Conservation (phyloP, 2,797 vertebrate species). For the Thunnus albacares region DNA sequence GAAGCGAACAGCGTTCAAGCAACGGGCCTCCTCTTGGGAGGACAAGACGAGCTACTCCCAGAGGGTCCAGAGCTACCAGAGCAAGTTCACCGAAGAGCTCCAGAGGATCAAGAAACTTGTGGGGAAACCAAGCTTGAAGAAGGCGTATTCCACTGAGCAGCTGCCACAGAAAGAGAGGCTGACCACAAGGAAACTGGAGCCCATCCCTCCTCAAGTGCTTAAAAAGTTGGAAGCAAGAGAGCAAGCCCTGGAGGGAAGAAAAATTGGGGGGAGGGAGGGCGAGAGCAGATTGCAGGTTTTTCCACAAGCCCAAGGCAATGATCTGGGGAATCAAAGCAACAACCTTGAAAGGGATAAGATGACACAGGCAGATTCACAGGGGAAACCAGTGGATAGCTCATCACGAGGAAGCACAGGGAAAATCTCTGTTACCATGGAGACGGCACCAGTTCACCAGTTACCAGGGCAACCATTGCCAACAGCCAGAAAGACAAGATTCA, state of each 20-base stretch:
- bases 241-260: constrained; percentile 57
- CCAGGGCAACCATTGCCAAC: constrained; percentile 81
- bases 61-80: constrained; percentile 90
- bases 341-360: constrained; percentile 18
- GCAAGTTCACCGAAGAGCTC: constrained; percentile 92
- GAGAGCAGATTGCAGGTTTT: constrained; percentile 7
- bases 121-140: constrained; percentile 90
- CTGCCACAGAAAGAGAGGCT: constrained; percentile 75
- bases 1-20: constrained; percentile 88
- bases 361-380: constrained; percentile 47
- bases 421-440: constrained; percentile 78
- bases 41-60: constrained; percentile 88
- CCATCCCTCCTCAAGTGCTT: constrained; percentile 79
- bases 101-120: constrained; percentile 92
- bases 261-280: constrained; percentile 20
- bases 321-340: constrained; percentile 22
- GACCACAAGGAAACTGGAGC: constrained; percentile 71
- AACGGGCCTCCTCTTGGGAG: constrained; percentile 92
- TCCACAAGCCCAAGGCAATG: constrained; percentile 26
- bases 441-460: constrained; percentile 78
- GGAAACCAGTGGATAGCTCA: constrained; percentile 49
- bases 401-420: constrained; percentile 49
- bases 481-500: constrained; percentile 65
- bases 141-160: constrained; percentile 87
- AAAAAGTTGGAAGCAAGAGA: constrained; percentile 78